Evolutionary conservation across 2,888 invertebrate genomes (phyloP).

Genomic region (Ctenicera cuprea): DNA sequence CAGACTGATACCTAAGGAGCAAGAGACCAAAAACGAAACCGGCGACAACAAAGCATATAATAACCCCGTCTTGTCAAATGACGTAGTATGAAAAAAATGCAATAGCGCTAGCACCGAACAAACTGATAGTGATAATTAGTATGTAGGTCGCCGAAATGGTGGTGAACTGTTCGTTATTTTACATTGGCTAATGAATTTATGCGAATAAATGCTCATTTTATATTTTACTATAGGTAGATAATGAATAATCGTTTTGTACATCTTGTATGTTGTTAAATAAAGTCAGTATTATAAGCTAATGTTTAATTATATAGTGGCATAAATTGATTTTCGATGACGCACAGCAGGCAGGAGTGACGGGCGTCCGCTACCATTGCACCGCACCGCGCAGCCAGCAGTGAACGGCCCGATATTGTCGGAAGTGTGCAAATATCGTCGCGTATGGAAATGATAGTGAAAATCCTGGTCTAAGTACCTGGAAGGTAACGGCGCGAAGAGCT

Average conservation of each 20-base stretch:
- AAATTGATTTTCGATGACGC: constrained; percentile 21
- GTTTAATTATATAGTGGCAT: constrained; percentile 4
- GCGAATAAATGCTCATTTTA: constrained; percentile 29
- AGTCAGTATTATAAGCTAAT: constrained; percentile 1
- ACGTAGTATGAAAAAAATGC: constrained; percentile 55
- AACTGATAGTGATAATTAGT: constrained; percentile 22
- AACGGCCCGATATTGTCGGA: constrained; percentile 31
- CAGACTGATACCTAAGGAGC: constrained; percentile 41
- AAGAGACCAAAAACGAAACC: constrained; percentile 23
- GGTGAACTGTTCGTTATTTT: constrained; percentile 3
- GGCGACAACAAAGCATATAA: constrained; percentile 48
- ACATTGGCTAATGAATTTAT: neutral
- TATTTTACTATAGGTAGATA: constrained; percentile 2
- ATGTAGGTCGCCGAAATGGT: constrained; percentile 16
- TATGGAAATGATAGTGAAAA: constrained; percentile 18
- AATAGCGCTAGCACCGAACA: neutral
- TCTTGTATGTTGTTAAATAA: constrained; percentile 10
- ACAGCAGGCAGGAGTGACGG: constrained; percentile 37
- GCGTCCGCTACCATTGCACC: constrained; percentile 39
- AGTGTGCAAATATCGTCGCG: constrained; percentile 42
- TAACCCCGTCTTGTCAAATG: constrained; percentile 59
- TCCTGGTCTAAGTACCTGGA: constrained; percentile 9
- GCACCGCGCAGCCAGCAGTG: constrained; percentile 12
- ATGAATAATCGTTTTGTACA: constrained; percentile 13
- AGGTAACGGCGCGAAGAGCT: constrained; percentile 12